A percentile compares a stretch with the other conserved stretches of the same genome.
Conservation (phyloP, 2,113 vertebrate species). For the Alosa alosa region DNA sequence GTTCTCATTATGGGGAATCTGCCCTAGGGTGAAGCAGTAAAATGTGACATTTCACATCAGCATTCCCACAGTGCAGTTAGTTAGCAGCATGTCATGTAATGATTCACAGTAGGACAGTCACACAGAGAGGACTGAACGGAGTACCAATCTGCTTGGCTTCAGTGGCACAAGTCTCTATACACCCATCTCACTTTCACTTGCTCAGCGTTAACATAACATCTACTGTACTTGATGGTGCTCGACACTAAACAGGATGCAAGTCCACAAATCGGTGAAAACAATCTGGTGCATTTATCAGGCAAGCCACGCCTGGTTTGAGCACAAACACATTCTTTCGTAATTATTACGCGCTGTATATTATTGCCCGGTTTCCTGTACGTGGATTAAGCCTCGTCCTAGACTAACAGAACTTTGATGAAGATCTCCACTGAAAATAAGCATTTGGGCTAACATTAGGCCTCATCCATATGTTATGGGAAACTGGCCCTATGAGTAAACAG, state of each 20-base stretch:
- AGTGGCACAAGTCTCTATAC: background rate
- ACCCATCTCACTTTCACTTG: background rate
- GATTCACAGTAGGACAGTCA: background rate
- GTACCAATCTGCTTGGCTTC: background rate
- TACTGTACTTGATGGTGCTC: background rate
- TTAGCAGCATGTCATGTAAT: background rate
- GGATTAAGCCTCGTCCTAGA: no score
- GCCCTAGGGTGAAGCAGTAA: background rate
- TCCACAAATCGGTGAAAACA: background rate
- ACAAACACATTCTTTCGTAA: background rate
- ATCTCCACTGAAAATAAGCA: no score
- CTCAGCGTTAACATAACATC: background rate
- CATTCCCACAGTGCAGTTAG: background rate
- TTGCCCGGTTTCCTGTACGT: no score
- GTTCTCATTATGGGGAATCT: background rate
- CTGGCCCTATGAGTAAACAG: background rate
- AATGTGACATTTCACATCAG: slow-evolving; percentile 3
- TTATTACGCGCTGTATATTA: no score
- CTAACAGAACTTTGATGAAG: no score
- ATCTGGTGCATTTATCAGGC: background rate
- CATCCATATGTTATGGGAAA: no score
- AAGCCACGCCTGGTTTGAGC: background rate
- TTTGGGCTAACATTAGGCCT: no score
- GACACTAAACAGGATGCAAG: background rate
- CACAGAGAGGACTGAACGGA: background rate